phyloP scores from a whole-genome alignment of 1,140 invertebrate genomes.

The Steinernema khuongi region DNA sequence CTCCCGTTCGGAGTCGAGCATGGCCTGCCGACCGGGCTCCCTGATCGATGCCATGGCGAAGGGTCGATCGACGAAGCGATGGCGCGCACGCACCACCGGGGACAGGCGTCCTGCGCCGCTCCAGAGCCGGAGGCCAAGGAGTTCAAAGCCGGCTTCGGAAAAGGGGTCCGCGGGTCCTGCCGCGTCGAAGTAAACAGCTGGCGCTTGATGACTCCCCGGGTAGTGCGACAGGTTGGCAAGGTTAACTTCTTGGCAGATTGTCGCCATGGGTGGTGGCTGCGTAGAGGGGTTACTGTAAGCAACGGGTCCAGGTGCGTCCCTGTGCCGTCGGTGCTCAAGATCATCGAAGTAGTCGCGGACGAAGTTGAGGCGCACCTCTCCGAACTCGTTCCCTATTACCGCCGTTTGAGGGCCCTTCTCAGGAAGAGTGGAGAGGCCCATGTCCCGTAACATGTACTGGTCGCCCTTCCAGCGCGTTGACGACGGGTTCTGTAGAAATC shows the following conservation, averaged over 20 bases:
- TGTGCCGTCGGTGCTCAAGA: conserved; percentile 30
- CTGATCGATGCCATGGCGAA: neutral
- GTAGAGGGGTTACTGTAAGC: conserved; percentile 7
- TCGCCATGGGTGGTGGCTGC: conserved; percentile 21
- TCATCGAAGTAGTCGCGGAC: conserved; percentile 27
- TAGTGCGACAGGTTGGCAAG: conserved; percentile 22
- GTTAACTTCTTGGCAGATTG: conserved; percentile 25
- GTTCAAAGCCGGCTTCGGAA: neutral
- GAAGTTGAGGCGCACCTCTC: neutral
- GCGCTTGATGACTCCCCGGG: neutral
- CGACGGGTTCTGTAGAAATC: neutral
- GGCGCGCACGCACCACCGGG: neutral
- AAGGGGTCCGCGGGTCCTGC: neutral
- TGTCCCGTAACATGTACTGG: neutral
- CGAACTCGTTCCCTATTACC: conserved; percentile 5
- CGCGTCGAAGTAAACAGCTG: neutral
- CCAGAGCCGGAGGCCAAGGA: neutral
- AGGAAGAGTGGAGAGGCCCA: neutral
- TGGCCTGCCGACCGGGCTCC: neutral
- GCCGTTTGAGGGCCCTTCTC: neutral
- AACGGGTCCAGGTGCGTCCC: neutral
- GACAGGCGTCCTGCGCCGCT: neutral
- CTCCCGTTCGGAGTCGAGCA: neutral
- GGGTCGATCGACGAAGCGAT: neutral
- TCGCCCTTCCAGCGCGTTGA: neutral